phyloP scores from a whole-genome alignment of 2,888 invertebrate species.

The Endotricha flammealis region DNA sequence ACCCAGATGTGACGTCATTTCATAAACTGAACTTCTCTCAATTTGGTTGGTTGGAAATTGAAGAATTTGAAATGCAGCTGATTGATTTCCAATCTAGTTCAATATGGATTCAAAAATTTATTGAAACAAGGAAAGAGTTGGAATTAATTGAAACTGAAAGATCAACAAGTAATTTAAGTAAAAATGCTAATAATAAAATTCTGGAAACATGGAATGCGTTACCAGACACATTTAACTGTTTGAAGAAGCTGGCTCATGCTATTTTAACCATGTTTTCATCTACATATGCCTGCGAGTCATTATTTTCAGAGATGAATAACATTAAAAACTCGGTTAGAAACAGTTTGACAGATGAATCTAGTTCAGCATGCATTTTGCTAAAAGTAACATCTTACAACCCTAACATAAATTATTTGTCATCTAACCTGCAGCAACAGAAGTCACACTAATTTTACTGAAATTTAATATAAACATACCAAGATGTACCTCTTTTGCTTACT shows the following conservation, averaged over 20 bases:
- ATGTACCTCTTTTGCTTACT: too few relatives aligned
- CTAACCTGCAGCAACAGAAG: slow-evolving; percentile 21
- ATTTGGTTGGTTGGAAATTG: slow-evolving; percentile 21
- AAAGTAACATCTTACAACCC: slow-evolving; percentile 23
- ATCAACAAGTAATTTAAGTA: slow-evolving; percentile 15
- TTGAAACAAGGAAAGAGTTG: slow-evolving; percentile 20
- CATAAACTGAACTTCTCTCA: slow-evolving; percentile 16
- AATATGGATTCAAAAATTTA: slow-evolving; percentile 22
- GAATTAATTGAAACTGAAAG: slow-evolving; percentile 20
- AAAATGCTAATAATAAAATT: slow-evolving; percentile 25
- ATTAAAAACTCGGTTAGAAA: slow-evolving; percentile 24
- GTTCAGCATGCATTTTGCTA: slow-evolving; percentile 28
- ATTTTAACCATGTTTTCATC: slow-evolving; percentile 24
- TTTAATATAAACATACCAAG: too few relatives aligned
- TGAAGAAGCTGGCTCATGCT: slow-evolving; percentile 26
- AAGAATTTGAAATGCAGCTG: slow-evolving; percentile 24
- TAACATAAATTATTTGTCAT: slow-evolving; percentile 20
- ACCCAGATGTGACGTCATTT: slow-evolving; percentile 15
- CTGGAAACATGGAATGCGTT: slow-evolving; percentile 25
- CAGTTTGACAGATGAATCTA: slow-evolving; percentile 22
- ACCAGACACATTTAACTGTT: slow-evolving; percentile 25
- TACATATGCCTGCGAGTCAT: slow-evolving; percentile 24
- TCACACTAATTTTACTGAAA: too few relatives aligned
- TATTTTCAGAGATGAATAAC: slow-evolving; percentile 25
- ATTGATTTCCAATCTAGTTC: slow-evolving; percentile 23